These are phyloP conservation scores for Contarinia nasturtii DNA, from an alignment of 1,140 invertebrate genomes.

Conservation along the genomic window DNA sequence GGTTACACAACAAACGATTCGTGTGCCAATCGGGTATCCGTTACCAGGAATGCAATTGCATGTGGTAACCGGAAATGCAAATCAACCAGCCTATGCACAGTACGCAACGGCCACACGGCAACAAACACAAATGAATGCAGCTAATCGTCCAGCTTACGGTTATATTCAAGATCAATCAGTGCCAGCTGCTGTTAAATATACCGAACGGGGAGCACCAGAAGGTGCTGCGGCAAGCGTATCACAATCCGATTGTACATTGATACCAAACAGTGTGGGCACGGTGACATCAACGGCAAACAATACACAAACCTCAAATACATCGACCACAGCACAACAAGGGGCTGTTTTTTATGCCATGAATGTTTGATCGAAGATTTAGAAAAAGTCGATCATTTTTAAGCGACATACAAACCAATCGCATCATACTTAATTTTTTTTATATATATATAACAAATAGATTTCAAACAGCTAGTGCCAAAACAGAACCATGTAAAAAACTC, in stretches of 20 bases:
- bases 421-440: too few relatives aligned
- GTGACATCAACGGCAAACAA: slow-evolving; percentile 9
- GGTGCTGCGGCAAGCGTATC: slow-evolving; percentile 33
- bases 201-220: slow-evolving; percentile 40
- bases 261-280: slow-evolving; percentile 13
- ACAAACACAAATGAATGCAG: slow-evolving; percentile 16
- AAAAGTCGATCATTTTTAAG: background rate
- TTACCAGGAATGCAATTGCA: slow-evolving; percentile 21
- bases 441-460: too few relatives aligned
- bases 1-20: slow-evolving; percentile 25
- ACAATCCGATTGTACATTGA: slow-evolving; percentile 25
- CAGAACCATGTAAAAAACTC: too few relatives aligned
- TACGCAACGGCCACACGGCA: slow-evolving; percentile 20
- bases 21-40: slow-evolving; percentile 21
- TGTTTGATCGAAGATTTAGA: slow-evolving; percentile 19
- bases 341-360: slow-evolving; percentile 29
- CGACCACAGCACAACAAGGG: slow-evolving; percentile 12
- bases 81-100: slow-evolving; percentile 10
- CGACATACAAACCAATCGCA: too few relatives aligned
- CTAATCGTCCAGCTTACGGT: slow-evolving; percentile 17
- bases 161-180: slow-evolving; percentile 17
- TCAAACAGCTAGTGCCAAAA: too few relatives aligned
- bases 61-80: slow-evolving; percentile 25
- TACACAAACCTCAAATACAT: slow-evolving; percentile 3
- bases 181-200: slow-evolving; percentile 24